phyloP scores from a whole-genome alignment of 2,888 invertebrate genomes.

The Oxycera nigricornis region DNA sequence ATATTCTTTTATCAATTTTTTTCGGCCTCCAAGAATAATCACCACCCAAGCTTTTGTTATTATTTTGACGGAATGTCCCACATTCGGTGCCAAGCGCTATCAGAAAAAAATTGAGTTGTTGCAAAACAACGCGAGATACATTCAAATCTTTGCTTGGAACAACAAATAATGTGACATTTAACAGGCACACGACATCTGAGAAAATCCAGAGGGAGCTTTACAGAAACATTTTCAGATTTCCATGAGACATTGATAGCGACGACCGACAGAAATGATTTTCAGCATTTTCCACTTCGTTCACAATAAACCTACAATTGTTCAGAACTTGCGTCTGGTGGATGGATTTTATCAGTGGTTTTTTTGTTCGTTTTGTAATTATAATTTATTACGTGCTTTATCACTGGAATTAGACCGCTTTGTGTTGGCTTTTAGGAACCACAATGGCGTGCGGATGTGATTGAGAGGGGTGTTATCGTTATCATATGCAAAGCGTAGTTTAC shows the following conservation, averaged over 20 bases:
- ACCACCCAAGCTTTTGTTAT: background rate
- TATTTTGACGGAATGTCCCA: constrained; percentile 13
- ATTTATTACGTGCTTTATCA: constrained; percentile 22
- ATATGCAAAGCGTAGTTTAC: background rate
- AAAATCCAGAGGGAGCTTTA: background rate
- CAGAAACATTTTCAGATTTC: background rate
- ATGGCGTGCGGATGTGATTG: background rate
- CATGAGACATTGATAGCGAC: background rate
- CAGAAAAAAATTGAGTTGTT: background rate
- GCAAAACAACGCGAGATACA: background rate
- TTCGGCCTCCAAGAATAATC: background rate
- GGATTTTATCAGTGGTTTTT: background rate
- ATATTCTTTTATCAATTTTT: background rate
- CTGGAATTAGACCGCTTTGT: constrained; percentile 1
- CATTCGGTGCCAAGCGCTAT: background rate
- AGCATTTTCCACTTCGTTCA: background rate
- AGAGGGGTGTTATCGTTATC: constrained; percentile 5
- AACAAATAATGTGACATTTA: constrained; percentile 2
- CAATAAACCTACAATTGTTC: background rate
- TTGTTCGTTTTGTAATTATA: constrained; percentile 11
- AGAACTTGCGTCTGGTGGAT: constrained; percentile 7
- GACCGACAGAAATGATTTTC: background rate
- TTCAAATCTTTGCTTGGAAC: background rate
- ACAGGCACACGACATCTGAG: background rate
- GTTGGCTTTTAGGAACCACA: background rate